Base-by-base conservation (phyloP, 2,797 vertebrate genomes). In the Chelidonichthys spinosus region DNA sequence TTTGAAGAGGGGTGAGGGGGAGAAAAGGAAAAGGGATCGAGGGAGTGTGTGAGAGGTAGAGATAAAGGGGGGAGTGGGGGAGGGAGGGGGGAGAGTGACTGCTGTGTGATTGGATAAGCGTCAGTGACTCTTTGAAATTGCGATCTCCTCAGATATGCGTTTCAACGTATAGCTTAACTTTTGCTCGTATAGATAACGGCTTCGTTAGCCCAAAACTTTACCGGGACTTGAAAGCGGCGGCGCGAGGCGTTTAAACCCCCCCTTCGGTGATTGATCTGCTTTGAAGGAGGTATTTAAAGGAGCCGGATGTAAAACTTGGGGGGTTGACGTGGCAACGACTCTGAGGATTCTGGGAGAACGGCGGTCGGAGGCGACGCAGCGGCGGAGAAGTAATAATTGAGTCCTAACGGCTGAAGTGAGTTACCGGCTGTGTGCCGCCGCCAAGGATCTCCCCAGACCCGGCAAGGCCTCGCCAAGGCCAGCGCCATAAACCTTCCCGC, bases 101-200 rank as follows among this genome's bases (percentile, higher is more conserved):
- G 87, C 86, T 90, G 90, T 66, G 80, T 91, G 87, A 91, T 87
- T 91, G 88, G 89, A 92, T 92, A 91, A 90, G 92, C 85, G 84
- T 75, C 84, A 90, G 79, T 86, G 87, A 84, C 76, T 90, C 90
- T 93, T 93, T 93, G 92, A 93, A 93, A 93, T 87, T 88, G 84
- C 32, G 89, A 90, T 91, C 43, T 11, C 73, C 63, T 86, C 81
- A 76, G 89, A 89, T 91, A 87, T 66, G 83, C 83, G 63, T 86
- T 87, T 87, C 78, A 81, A 89, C 63, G 65, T 87, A 87, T 78
- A 82, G 85, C 84, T 82, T 62, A 87, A 89, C 85, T 88, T 87
- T 75, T 14, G 15, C 85, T 76, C 82, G 17, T 69, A 52, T 42
- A 91, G 90, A 93, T 91, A 93, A 91, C 83, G 2, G 70, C 84